Evolutionary conservation across 2,113 vertebrate genomes (phyloP), one percentile per base, ranked within the genome.

Genomic region (Prinia subflava): DNA sequence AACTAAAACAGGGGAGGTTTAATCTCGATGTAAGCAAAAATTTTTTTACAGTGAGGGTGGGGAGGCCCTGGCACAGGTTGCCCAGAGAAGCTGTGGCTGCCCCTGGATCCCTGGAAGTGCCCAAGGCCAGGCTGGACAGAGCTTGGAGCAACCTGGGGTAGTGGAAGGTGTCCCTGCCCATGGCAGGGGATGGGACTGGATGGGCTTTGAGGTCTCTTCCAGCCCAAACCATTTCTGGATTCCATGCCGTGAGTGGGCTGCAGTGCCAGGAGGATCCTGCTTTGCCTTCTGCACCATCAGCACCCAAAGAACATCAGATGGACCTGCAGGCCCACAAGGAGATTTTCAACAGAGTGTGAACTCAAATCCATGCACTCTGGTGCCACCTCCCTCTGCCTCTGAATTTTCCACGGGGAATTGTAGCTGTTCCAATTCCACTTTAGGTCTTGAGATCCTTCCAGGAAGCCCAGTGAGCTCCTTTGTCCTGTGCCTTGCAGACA

Each of bases 81-180:
- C 33, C 69, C 69, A 22, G 37, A 53, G 77, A 0, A 89, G 69
- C 39, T 82, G 46, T n/a, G 60, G 46, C 69, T 68, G 62, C 11
- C 20, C n/a, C 20, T 62, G 55, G 53, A n/a, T 39, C n/a, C 25
- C n/a, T 53, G 62, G 39, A 0, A 62, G 14, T 35, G 55, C 4
- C 3, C 87, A 3, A 31, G 39, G 24, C 28, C n/a, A 19, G 53
- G 24, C 0, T 53, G 78, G 52, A 74, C 0, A 0, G 18, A 10
- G 10, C 33, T 67, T 59, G 77, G 69, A 82, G 30, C 20, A 30
- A 0, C 24, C 46, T 53, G 62, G 41, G 30, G 0, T 0, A 6
- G 47, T 25, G 70, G n/a, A 0, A 83, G 21, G 3, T 23, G 25
- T 53, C 47, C 41, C 25, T 76, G 24, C 13, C 13, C 8, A 2